Conservation (phyloP, 2,888 invertebrate species). For the Dryococelus australis region DNA sequence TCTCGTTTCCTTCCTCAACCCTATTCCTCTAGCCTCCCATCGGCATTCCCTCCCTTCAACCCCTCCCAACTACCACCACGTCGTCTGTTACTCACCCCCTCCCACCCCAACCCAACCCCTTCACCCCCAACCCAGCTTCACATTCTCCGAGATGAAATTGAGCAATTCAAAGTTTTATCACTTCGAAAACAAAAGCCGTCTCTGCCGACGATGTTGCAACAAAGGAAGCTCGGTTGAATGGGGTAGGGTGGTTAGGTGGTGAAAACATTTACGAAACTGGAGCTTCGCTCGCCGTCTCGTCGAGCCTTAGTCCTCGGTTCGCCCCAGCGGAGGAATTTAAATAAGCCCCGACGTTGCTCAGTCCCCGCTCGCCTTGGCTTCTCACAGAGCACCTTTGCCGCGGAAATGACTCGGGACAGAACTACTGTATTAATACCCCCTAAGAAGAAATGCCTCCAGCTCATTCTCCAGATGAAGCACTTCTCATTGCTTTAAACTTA, state of each 20-base stretch:
- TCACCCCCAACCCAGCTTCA: not conserved
- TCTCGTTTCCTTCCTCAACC: not conserved
- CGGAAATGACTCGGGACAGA: too few species aligned
- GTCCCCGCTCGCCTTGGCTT: not conserved
- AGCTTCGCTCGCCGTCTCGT: not conserved
- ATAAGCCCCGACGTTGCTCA: not conserved
- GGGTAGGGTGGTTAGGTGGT: not conserved
- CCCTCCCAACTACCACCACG: not conserved
- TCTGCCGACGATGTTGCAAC: slow-evolving; percentile 23
- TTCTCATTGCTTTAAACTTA: too few species aligned
- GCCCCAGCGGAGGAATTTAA: not conserved
- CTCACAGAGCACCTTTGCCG: too few species aligned
- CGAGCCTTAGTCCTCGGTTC: not conserved
- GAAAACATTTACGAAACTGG: slow-evolving; percentile 26
- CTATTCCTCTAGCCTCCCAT: not conserved
- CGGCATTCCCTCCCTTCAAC: too few species aligned
- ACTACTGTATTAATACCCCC: too few species aligned
- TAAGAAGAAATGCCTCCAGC: too few species aligned
- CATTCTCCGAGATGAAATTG: slow-evolving; percentile 29
- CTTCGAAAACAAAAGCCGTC: slow-evolving; percentile 28
- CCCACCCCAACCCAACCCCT: not conserved
- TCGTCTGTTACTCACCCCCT: not conserved
- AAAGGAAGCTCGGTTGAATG: slow-evolving; percentile 18
- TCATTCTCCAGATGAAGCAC: too few species aligned
- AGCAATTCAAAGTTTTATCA: slow-evolving; percentile 29